These are phyloP conservation scores for Vombatus ursinus DNA, from an alignment of 2,113 vertebrate species.

Conservation along the genomic window DNA sequence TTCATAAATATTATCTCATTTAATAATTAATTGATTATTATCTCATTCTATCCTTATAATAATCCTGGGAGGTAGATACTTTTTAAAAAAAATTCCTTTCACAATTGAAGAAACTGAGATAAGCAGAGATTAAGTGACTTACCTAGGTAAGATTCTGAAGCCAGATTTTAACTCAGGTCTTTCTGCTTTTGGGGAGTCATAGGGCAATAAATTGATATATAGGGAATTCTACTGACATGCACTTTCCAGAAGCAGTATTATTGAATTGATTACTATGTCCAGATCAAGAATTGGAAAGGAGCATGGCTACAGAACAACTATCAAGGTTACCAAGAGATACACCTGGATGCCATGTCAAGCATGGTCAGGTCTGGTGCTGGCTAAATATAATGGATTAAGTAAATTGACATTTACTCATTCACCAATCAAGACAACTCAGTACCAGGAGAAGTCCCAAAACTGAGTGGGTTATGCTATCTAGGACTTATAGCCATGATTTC, in stretches of 20 bases:
- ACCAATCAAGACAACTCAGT: neutral
- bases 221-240: neutral
- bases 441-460: neutral
- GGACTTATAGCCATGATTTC: neutral
- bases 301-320: neutral
- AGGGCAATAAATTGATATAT: neutral
- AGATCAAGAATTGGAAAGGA: neutral
- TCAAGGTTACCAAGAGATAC: neutral
- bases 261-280: neutral
- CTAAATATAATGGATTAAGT: neutral
- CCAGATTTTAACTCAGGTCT: neutral
- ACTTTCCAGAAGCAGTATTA: neutral
- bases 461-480: neutral
- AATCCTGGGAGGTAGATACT: neutral
- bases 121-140: neutral
- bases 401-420: neutral
- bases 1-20: neutral
- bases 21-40: neutral
- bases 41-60: neutral
- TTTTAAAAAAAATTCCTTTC: neutral
- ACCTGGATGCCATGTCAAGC: neutral
- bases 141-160: neutral
- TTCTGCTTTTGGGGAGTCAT: neutral
- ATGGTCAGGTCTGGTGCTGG: neutral
- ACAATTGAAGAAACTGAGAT: neutral